These are phyloP conservation scores for Montipora capitata DNA, from an alignment of 92 coral and sea anemone species.

Conservation along the genomic window DNA sequence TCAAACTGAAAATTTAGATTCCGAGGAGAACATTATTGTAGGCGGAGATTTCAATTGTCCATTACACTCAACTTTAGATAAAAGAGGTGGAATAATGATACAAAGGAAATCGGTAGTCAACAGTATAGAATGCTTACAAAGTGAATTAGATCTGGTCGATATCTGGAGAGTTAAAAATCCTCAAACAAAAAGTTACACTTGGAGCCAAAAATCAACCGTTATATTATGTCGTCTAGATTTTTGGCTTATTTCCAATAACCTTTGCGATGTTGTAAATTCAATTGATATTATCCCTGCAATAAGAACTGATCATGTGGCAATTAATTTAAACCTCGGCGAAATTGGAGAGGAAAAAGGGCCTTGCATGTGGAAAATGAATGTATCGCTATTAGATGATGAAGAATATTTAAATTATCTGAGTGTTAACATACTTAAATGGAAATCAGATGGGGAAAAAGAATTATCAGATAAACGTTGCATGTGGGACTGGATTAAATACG, in stretches of 20 bases:
- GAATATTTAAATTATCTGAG: neutral
- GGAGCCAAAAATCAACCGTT: neutral
- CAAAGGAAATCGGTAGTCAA: neutral
- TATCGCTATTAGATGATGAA: neutral
- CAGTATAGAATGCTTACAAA: conserved; percentile 1
- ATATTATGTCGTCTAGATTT: neutral
- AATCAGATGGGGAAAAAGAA: neutral
- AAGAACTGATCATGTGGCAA: neutral
- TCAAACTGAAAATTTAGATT: neutral
- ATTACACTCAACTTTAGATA: no score
- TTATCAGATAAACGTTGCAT: neutral
- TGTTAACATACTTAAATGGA: neutral
- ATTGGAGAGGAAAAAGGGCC: neutral
- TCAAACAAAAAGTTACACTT: neutral
- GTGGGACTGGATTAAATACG: neutral
- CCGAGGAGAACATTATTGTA: neutral
- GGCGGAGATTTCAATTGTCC: no score
- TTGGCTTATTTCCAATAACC: neutral
- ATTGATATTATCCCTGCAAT: neutral
- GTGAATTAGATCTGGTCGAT: neutral
- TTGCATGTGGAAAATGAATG: neutral
- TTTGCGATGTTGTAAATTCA: neutral
- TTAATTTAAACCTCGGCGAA: neutral
- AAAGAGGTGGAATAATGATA: no score
- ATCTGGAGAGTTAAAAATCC: conserved; percentile 10